phyloP scores from a whole-genome alignment of 2,797 vertebrate species.

The Artibeus jamaicensis region DNA sequence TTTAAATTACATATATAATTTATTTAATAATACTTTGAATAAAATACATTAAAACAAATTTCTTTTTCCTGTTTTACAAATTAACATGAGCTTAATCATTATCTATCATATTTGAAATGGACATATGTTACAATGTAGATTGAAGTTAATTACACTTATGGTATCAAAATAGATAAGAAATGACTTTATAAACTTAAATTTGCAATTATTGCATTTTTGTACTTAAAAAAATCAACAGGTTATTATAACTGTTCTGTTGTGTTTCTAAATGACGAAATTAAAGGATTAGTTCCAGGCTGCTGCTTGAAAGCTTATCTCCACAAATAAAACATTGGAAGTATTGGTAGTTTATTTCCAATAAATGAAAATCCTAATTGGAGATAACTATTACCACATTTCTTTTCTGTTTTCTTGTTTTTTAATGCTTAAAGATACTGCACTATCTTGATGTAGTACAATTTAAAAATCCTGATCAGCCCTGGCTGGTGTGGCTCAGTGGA shows the following conservation, averaged over 20 bases:
- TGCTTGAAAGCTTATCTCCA: background rate
- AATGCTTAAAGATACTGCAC: background rate
- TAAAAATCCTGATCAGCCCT: background rate
- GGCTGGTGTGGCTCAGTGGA: background rate
- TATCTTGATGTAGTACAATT: background rate
- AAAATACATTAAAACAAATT: constrained; percentile 28
- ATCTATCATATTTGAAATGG: background rate
- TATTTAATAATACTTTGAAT: background rate
- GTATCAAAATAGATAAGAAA: background rate
- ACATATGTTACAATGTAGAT: background rate
- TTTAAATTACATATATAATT: background rate
- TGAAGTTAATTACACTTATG: background rate
- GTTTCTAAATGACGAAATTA: background rate
- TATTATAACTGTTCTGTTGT: constrained; percentile 13
- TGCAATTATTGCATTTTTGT: background rate
- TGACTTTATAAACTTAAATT: constrained; percentile 6
- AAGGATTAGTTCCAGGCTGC: background rate
- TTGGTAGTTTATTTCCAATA: background rate
- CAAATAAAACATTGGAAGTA: background rate
- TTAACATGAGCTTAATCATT: constrained; percentile 1
- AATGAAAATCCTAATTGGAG: background rate
- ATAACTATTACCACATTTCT: background rate
- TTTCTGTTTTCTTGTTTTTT: background rate
- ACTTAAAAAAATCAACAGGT: background rate
- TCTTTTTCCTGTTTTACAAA: background rate